Evolutionary conservation across 2,113 vertebrate species (phyloP).

Genomic region (Hemiscyllium ocellatum): DNA sequence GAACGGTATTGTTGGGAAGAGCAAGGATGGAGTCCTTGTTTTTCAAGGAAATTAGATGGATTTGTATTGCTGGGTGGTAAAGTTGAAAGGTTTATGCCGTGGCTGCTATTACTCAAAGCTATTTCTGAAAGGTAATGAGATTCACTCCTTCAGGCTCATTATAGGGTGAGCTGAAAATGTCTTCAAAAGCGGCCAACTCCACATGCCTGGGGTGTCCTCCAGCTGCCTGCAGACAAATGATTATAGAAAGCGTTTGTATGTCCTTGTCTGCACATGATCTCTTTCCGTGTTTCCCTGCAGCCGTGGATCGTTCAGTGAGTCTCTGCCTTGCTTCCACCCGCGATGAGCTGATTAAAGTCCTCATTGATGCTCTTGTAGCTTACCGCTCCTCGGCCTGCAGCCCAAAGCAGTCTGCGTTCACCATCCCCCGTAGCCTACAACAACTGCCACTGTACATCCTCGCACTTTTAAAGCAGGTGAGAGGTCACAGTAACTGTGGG

Average conservation of each 20-base stretch:
- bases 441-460: constrained; percentile 30
- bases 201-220: neutral
- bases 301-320: constrained; percentile 3
- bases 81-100: neutral
- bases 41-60: neutral
- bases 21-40: neutral
- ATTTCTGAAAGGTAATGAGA: neutral
- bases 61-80: neutral
- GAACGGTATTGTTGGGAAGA: neutral
- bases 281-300: neutral
- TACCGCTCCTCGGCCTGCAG: neutral
- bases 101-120: neutral
- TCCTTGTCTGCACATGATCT: neutral
- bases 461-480: constrained; percentile 27
- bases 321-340: neutral
- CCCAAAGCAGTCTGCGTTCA: neutral
- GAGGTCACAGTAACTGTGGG: neutral
- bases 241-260: neutral
- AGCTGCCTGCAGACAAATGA: neutral
- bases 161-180: neutral
- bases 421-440: neutral
- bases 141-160: neutral
- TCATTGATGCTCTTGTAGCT: neutral
- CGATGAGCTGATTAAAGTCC: neutral
- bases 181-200: neutral